Percentiles rank a stretch among this genome's conserved stretches.
phyloP scores from a whole-genome alignment of 1,140 invertebrate species.

The Plutomurus gul region DNA sequence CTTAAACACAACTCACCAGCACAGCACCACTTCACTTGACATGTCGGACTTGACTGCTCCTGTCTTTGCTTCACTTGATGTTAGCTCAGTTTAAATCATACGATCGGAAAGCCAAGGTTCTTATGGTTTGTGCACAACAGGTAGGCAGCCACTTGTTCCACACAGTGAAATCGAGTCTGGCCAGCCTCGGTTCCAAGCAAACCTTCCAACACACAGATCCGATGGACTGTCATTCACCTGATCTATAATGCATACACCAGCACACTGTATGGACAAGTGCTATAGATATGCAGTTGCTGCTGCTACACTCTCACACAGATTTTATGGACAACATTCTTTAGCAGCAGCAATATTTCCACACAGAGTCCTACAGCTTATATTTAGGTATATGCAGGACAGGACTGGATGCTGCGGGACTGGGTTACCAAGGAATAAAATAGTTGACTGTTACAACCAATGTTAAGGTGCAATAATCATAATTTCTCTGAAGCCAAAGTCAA shows the following conservation, averaged over 20 bases:
- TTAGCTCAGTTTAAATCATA: neutral
- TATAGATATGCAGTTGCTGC: too few relatives aligned
- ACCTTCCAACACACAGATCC: too few relatives aligned
- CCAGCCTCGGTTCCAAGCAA: too few relatives aligned
- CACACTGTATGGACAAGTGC: too few relatives aligned
- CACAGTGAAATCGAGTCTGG: too few relatives aligned
- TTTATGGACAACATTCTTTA: neutral
- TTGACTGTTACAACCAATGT: too few relatives aligned
- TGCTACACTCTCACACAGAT: too few relatives aligned
- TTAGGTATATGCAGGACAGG: neutral
- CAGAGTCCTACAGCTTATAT: neutral
- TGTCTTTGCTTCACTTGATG: neutral
- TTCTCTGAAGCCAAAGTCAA: constrained; percentile 17
- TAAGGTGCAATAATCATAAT: constrained; percentile 53
- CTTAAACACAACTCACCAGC: neutral
- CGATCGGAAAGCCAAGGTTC: neutral
- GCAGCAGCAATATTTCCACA: neutral
- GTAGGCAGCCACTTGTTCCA: too few relatives aligned
- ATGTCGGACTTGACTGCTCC: neutral
- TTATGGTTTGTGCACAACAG: neutral
- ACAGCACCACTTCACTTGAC: neutral
- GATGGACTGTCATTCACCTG: neutral
- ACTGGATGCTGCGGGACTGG: neutral
- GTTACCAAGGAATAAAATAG: too few relatives aligned
- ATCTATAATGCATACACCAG: neutral